phyloP scores from a whole-genome alignment of 2,888 invertebrate genomes.

The Phortica okadai region DNA sequence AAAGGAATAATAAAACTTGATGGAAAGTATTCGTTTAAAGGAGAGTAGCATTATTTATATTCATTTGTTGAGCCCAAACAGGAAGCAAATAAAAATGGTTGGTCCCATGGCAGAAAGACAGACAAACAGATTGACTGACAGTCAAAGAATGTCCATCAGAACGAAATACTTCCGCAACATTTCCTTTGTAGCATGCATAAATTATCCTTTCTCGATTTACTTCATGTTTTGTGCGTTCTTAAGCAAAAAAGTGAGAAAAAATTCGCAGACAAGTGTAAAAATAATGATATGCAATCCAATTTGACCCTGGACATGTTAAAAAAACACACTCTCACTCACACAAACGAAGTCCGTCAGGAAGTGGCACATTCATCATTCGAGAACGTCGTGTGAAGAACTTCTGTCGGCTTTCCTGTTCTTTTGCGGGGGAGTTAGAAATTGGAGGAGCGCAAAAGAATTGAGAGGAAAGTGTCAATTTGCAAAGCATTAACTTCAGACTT shows the following conservation, averaged over 20 bases:
- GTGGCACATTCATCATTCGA: constrained; percentile 68
- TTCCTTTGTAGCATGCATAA: constrained; percentile 59
- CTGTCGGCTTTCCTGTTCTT: neutral
- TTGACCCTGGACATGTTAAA: constrained; percentile 50
- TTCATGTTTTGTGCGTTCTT: constrained; percentile 23
- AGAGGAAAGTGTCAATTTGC: constrained; percentile 65
- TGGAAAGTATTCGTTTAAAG: neutral
- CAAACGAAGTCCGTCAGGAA: constrained; percentile 52
- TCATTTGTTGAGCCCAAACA: constrained; percentile 55
- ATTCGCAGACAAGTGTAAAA: constrained; percentile 66
- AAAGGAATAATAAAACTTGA: neutral
- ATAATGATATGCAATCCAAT: constrained; percentile 69
- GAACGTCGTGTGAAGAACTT: constrained; percentile 54
- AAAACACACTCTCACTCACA: neutral
- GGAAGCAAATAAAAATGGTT: constrained; percentile 37
- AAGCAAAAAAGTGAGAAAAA: constrained; percentile 59
- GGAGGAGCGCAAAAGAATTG: neutral
- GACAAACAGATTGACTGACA: constrained; percentile 38
- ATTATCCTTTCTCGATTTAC: constrained; percentile 59
- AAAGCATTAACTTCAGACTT: constrained; percentile 57
- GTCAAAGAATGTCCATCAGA: constrained; percentile 64
- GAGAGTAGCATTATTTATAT: constrained; percentile 43
- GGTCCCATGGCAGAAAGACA: constrained; percentile 49
- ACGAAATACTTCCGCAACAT: constrained; percentile 44
- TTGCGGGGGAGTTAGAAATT: constrained; percentile 8